Base-by-base conservation (phyloP, 1,140 invertebrate species). In the Lepidurus apus region DNA sequence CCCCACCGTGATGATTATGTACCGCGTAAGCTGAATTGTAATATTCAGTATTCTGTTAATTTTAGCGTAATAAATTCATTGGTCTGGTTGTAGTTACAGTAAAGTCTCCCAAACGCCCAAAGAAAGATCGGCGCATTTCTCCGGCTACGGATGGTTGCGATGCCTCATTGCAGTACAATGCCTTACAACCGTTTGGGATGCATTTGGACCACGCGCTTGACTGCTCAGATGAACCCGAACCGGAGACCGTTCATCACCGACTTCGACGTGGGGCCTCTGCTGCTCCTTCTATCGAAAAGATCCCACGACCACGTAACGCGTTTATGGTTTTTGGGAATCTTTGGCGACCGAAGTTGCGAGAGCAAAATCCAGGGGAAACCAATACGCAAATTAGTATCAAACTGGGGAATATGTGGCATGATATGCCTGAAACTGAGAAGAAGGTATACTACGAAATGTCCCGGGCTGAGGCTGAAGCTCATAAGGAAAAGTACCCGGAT, bases 281-380 rank as follows among this genome's bases (percentile, higher is more conserved):
- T 10, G 45, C 45, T 47, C 17, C 45, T 17, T 47, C 45, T 47
- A 17, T 17, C 6, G 53, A 81, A 75, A 89, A 87, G 83, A 90
- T 90, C 17, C 88, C 88, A 1, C 83, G 90, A 21, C 90, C 90
- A 9, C 88, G 89, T 6, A 90, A 91, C 83, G 89, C 90, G 0
- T 91, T 91, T 79, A 90, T 91, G 89, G 81, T 90, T 0, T 90
- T 89, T 79, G 89, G 89, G n/a, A 89, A 90, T 82, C 87, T 89
- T 47, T 88, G 88, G 84, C 81, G 90, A 11, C 89, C 88, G 81
- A 86, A 86, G 80, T 82, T 91, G 11, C 87, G 89, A 7, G 81
- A 84, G 10, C 82, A 88, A 80, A 87, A 87, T 85, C 89, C 88
- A 2, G 82, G 85, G 0, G 88, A 89, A 77, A 89, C 87, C 10